Evolutionary conservation across 2,797 vertebrate genomes (phyloP).

Genomic region (Crocidura indochinensis): DNA sequence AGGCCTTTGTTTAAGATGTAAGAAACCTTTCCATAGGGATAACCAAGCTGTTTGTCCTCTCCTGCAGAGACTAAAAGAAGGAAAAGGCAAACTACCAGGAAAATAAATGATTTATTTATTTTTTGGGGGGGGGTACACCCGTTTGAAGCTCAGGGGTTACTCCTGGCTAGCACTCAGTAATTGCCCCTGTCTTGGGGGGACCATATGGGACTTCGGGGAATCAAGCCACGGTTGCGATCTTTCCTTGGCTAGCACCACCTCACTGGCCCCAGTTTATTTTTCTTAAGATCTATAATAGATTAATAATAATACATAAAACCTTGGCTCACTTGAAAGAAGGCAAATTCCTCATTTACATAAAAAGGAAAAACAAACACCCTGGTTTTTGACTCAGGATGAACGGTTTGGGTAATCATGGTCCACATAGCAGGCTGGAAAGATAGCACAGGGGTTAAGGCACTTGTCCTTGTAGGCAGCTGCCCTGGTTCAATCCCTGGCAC

Average conservation of each 20-base stretch:
- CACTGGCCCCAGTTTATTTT: no score
- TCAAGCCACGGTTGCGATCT: no score
- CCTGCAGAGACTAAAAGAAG: background rate
- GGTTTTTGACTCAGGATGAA: background rate
- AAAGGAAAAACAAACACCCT: background rate
- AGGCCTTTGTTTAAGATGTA: background rate
- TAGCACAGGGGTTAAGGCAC: no score
- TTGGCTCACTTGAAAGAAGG: constrained; percentile 28
- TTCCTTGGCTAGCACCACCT: no score
- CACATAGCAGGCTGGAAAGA: background rate
- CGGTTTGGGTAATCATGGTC: background rate
- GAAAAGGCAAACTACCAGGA: constrained; percentile 48
- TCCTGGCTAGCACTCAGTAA: no score
- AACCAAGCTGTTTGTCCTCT: background rate
- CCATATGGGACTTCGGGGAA: no score
- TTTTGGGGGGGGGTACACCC: no score
- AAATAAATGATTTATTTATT: constrained; percentile 18
- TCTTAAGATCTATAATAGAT: background rate
- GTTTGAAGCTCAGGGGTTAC: no score
- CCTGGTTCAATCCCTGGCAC: no score
- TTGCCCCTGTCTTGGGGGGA: no score
- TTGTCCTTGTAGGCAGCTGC: no score
- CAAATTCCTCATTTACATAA: constrained; percentile 3
- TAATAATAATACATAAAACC: constrained; percentile 24
- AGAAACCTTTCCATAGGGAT: background rate